These are phyloP conservation scores for Anseranas semipalmata DNA, from an alignment of 2,113 vertebrate species.

Conservation along the genomic window DNA sequence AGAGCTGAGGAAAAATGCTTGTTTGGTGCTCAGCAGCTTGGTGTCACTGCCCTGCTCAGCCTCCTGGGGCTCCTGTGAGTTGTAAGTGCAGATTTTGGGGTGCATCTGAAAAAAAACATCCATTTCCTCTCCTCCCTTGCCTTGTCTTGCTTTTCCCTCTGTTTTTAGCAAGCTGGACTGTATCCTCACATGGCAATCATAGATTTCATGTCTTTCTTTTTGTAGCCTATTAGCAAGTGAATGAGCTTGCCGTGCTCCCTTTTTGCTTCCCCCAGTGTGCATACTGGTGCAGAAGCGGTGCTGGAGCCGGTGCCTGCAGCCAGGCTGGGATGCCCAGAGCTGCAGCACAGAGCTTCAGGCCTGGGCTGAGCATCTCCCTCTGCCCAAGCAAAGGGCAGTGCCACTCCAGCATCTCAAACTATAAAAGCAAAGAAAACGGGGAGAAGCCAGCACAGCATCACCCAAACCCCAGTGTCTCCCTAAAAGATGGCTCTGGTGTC, in stretches of 20 bases:
- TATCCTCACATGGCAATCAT: neutral
- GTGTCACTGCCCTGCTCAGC: neutral
- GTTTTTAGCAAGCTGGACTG: neutral
- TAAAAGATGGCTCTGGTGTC: neutral
- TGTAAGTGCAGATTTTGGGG: neutral
- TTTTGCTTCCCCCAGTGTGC: neutral
- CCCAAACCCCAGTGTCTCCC: neutral
- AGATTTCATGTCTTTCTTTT: constrained; percentile 9
- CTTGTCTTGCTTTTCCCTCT: neutral
- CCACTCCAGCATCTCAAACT: neutral
- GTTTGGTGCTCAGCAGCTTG: neutral
- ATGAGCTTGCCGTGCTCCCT: neutral
- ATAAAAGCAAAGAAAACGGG: neutral
- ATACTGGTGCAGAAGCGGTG: neutral
- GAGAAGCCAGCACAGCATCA: neutral
- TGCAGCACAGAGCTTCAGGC: neutral
- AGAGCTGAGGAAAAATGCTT: neutral
- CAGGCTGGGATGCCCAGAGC: neutral
- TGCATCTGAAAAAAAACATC: neutral
- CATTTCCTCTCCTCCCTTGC: neutral
- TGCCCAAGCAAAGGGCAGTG: neutral
- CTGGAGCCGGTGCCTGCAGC: neutral
- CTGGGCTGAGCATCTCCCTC: neutral
- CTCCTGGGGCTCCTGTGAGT: neutral
- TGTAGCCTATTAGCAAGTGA: constrained; percentile 31